Conservation (phyloP, 2,888 invertebrate genomes). For the Macaria liturata region DNA sequence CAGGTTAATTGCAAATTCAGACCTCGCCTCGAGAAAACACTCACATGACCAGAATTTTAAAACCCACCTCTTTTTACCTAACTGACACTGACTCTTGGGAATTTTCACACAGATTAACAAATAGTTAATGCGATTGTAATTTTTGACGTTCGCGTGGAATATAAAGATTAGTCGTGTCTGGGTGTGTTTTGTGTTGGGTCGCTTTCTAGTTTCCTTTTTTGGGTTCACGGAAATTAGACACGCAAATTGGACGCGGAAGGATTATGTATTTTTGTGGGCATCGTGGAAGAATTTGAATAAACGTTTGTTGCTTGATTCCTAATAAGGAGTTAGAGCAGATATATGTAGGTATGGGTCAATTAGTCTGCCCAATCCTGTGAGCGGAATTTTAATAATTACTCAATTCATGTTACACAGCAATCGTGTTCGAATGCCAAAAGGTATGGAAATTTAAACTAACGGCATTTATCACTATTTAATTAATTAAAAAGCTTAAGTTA, state of each 20-base stretch:
- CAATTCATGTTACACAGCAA: too few species aligned
- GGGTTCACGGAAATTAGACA: conserved; percentile 21
- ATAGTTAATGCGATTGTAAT: conserved; percentile 1
- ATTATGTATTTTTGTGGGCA: conserved; percentile 4
- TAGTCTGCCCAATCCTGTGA: too few species aligned
- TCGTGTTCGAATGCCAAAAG: too few species aligned
- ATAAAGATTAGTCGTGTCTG: conserved; percentile 26
- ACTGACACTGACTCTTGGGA: conserved; percentile 14
- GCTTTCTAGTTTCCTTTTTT: conserved; percentile 37
- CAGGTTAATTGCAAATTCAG: conserved; percentile 74
- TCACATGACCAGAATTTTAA: conserved; percentile 62
- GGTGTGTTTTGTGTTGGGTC: conserved; percentile 16
- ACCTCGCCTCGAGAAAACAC: conserved; percentile 63
- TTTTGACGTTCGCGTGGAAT: conserved; percentile 23
- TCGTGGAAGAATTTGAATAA: conserved; percentile 3
- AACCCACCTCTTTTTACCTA: conserved; percentile 30
- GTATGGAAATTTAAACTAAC: too few species aligned
- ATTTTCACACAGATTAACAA: conserved; percentile 11
- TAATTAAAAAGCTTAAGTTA: not conserved
- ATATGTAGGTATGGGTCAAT: too few species aligned
- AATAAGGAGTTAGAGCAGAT: too few species aligned
- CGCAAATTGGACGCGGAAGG: conserved; percentile 4
- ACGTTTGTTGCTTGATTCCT: too few species aligned
- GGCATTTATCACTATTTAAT: too few species aligned
- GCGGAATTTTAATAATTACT: too few species aligned